A percentile compares a stretch with the other conserved stretches of the same genome.
These are phyloP conservation scores for Ericerus pela DNA, from an alignment of 1,140 invertebrate species.

Conservation along the genomic window DNA sequence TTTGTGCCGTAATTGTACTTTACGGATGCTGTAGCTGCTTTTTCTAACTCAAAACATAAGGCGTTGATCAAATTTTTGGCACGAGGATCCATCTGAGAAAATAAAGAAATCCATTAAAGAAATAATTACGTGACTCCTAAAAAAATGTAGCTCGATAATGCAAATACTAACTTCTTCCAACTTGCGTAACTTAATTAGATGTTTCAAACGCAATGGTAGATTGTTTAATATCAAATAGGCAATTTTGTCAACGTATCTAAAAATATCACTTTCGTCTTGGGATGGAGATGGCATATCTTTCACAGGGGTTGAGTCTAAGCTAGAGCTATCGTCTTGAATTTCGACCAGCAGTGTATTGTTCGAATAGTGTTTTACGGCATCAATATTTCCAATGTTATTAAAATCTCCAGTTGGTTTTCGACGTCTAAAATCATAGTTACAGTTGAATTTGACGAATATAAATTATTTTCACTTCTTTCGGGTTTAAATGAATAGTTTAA, in stretches of 20 bases:
- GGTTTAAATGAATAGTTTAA: too few species aligned
- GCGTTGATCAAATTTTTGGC: conserved; percentile 1
- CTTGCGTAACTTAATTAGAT: neutral
- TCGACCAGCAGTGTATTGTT: too few species aligned
- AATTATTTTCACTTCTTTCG: too few species aligned
- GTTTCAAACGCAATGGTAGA: conserved; percentile 1
- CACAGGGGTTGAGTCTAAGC: neutral
- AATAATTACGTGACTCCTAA: neutral
- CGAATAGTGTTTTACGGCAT: too few species aligned
- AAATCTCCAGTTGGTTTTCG: too few species aligned
- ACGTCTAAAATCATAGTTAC: too few species aligned
- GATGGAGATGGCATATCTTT: conserved; percentile 1
- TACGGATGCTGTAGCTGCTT: neutral
- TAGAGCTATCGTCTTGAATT: neutral
- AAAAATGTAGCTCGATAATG: neutral
- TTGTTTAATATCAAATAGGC: conserved; percentile 1
- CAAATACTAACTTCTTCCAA: neutral
- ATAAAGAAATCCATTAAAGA: neutral
- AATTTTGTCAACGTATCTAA: neutral
- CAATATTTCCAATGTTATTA: too few species aligned
- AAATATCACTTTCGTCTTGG: conserved; percentile 1
- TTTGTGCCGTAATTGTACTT: neutral
- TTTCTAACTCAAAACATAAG: neutral
- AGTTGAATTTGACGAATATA: too few species aligned
- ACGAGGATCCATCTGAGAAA: neutral